These are phyloP conservation scores for Cerastoderma edule DNA, from an alignment of 2,888 invertebrate species.

Conservation along the genomic window DNA sequence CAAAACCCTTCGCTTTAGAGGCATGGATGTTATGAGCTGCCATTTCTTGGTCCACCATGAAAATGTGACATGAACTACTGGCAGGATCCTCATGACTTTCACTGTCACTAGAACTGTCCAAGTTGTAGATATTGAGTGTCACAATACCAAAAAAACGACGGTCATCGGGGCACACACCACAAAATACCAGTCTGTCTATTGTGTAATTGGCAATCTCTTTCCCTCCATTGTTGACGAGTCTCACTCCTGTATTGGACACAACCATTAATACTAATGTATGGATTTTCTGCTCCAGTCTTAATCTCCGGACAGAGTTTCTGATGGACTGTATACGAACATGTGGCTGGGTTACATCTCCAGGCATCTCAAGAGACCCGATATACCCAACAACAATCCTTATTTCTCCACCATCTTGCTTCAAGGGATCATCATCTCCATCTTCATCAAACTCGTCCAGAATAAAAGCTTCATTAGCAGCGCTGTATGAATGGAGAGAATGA, in stretches of 20 bases:
- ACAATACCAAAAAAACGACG: conserved; percentile 96
- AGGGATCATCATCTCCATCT: conserved; percentile 62
- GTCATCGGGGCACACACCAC: conserved; percentile 95
- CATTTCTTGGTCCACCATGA: conserved; percentile 95
- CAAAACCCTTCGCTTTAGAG: conserved; percentile 92
- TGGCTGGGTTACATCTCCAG: conserved; percentile 85
- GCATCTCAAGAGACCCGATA: conserved; percentile 97
- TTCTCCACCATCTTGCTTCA: conserved; percentile 51
- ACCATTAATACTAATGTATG: conserved; percentile 92
- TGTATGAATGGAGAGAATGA: conserved; percentile 63
- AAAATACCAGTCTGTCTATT: conserved; percentile 93
- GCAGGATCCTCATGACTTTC: conserved; percentile 76
- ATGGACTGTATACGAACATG: conserved; percentile 88
- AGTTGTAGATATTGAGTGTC: conserved; percentile 85
- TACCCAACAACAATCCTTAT: conserved; percentile 89
- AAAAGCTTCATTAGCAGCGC: conserved; percentile 68
- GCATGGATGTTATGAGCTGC: conserved; percentile 92
- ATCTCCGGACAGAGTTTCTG: conserved; percentile 93
- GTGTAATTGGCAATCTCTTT: conserved; percentile 94
- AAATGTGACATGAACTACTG: conserved; percentile 95
- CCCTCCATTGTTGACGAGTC: conserved; percentile 90
- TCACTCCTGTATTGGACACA: conserved; percentile 91
- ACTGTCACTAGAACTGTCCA: conserved; percentile 67
- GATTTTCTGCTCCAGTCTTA: conserved; percentile 93
- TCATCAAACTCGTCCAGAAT: conserved; percentile 66